These are phyloP conservation scores for Adela reaumurella DNA, from an alignment of 2,888 invertebrate genomes.

Conservation along the genomic window DNA sequence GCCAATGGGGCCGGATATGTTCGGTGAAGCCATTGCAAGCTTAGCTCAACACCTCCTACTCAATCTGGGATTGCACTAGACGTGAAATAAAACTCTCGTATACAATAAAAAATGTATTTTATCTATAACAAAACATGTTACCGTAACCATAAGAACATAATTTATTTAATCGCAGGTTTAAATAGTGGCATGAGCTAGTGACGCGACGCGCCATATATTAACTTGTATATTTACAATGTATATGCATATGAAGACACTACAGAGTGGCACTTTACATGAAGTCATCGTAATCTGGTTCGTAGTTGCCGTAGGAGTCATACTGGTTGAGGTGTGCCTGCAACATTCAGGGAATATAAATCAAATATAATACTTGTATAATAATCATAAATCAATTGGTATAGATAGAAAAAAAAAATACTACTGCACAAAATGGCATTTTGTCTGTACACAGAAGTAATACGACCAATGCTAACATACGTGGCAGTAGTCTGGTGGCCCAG, in stretches of 20 bases:
- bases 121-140: constrained; percentile 51
- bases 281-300: constrained; percentile 68
- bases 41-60: no score
- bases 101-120: constrained; percentile 40
- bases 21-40: no score
- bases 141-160: constrained; percentile 40
- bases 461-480: no score
- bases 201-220: constrained; percentile 19
- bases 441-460: no score
- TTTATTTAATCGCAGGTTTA: constrained; percentile 30
- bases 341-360: no score
- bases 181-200: constrained; percentile 18
- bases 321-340: constrained; percentile 61
- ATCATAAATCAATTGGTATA: no score
- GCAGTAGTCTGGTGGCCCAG: no score
- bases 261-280: constrained; percentile 62
- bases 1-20: no score
- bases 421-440: no score
- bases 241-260: not conserved
- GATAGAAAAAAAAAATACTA: no score
- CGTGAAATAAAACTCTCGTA: constrained; percentile 16
- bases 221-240: not conserved
- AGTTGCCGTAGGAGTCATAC: constrained; percentile 65
- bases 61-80: no score
- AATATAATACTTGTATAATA: no score